Evolutionary conservation across 35 echinoderm and acorn worm genomes (phyloP), one percentile per base, ranked within the genome.

Genomic region (Chiridota heheva): DNA sequence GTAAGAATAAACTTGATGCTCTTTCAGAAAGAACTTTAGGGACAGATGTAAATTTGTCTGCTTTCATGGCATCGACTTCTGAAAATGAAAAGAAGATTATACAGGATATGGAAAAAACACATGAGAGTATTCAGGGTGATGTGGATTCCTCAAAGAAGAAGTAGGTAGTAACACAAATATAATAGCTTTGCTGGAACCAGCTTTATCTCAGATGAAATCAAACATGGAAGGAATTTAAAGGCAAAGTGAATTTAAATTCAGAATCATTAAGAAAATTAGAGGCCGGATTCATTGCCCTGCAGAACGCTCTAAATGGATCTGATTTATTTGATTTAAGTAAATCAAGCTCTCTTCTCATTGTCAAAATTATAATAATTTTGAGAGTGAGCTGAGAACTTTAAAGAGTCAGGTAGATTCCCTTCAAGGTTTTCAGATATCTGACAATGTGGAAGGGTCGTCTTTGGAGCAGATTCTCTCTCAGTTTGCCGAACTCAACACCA

Each of bases 381-480:
- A 77, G 29, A 60, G 34, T 17, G 55, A 60, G 22, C 49, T 77
- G 45, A 47, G 34, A 2, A 40, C 18, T 16, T 25, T 77, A 55
- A 77, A 37, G 33, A 13, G 17, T 4, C 47, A 77, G 51, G 47
- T 77, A 27, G 73, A 77, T 4, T 47, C 48, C 1, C 56, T 77
- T 30, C 47, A 77, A 18, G 40, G 73, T 18, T 41, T 77, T 36
- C 47, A 77, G 16, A 55, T 8, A 17, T 5, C 73, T 28, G 73
- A 58, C 12, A 36, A 7, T 60, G 73, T 31, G 24, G 36, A 30
- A 15, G 30, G 12, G 4, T 36, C 48, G 7, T 26, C 60, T 22
- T 77, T 55, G 26, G 73, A 77, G 55, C 28, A 31, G 20, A 40
- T 27, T 53, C 73, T 77, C 1, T 26, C 18, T 20, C 73, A 77